Evolutionary conservation across 1,140 invertebrate genomes (phyloP).

Genomic region (Tetramorium parvispinum): DNA sequence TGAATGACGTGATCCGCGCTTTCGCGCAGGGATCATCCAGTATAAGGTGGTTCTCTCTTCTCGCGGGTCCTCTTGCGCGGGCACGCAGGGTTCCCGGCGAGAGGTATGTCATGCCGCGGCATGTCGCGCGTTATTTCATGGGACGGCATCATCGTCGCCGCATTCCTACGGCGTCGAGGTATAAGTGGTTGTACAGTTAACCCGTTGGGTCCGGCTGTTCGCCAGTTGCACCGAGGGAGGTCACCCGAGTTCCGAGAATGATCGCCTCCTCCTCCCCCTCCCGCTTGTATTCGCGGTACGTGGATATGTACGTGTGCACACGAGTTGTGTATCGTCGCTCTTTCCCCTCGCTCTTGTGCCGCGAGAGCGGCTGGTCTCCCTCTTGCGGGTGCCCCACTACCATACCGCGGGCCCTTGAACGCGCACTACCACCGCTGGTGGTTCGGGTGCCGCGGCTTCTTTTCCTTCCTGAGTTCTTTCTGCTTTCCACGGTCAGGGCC

Average conservation of each 20-base stretch:
- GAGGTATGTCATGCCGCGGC: conserved; percentile 69
- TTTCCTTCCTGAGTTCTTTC: conserved; percentile 65
- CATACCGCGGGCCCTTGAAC: conserved; percentile 30
- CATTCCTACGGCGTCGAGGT: conserved; percentile 77
- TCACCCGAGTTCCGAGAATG: conserved; percentile 79
- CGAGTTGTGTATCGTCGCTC: conserved; percentile 17
- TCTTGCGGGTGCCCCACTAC: conserved; percentile 25
- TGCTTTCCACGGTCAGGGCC: conserved; percentile 66
- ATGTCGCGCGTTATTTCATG: conserved; percentile 75
- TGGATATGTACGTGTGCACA: neutral
- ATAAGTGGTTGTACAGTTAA: conserved; percentile 82
- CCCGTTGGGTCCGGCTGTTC: conserved; percentile 74
- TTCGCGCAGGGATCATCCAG: conserved; percentile 19
- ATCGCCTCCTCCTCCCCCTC: conserved; percentile 55
- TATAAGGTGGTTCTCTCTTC: conserved; percentile 1
- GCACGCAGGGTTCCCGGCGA: conserved; percentile 43
- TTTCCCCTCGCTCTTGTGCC: neutral
- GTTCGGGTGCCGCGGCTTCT: conserved; percentile 44
- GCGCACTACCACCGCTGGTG: conserved; percentile 20
- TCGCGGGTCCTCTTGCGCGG: conserved; percentile 39
- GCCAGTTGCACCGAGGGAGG: conserved; percentile 77
- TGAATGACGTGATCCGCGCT: conserved; percentile 78
- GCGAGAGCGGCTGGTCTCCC: conserved; percentile 16
- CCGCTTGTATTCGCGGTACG: neutral
- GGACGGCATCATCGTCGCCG: conserved; percentile 69